A percentile compares a stretch with the other conserved stretches of the same genome.
phyloP scores from a whole-genome alignment of 2,113 vertebrate genomes.

The Polyodon spathula region DNA sequence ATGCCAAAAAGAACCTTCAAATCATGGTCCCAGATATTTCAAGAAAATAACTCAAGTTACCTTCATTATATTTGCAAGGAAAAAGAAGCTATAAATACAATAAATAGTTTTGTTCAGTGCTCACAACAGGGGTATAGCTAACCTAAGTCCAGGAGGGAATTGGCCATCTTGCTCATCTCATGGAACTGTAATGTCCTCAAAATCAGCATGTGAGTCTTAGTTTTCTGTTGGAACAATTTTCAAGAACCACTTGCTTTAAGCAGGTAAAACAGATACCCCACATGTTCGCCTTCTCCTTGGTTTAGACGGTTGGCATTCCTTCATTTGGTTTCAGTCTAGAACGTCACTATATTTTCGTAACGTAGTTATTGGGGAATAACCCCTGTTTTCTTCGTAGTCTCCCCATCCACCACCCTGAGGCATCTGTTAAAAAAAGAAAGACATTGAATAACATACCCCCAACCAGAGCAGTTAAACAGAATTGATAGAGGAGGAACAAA shows the following conservation, averaged over 20 bases:
- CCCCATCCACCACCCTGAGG: conserved; percentile 94
- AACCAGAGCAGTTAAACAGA: too few species aligned
- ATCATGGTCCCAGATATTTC: conserved; percentile 45
- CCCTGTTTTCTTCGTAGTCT: conserved; percentile 91
- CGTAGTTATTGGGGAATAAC: conserved; percentile 96
- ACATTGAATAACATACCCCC: background rate
- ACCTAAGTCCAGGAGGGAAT: conserved; percentile 32
- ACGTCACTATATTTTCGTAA: conserved; percentile 75
- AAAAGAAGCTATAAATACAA: conserved; percentile 81
- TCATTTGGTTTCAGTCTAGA: conserved; percentile 5
- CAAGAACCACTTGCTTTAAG: background rate
- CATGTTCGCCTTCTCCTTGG: background rate
- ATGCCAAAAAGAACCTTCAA: conserved; percentile 12
- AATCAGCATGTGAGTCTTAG: conserved; percentile 23
- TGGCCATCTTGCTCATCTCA: conserved; percentile 23
- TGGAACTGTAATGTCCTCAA: conserved; percentile 17
- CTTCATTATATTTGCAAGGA: conserved; percentile 39
- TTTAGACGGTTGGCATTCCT: background rate
- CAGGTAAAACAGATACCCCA: background rate
- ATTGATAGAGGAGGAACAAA: too few species aligned
- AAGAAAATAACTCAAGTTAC: conserved; percentile 30
- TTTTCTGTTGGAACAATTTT: background rate
- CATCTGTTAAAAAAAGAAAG: conserved; percentile 52
- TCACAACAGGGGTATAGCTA: conserved; percentile 36
- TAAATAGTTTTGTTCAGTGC: conserved; percentile 85